Conservation (phyloP, 2,888 invertebrate species). For the Euplexia lucipara region DNA sequence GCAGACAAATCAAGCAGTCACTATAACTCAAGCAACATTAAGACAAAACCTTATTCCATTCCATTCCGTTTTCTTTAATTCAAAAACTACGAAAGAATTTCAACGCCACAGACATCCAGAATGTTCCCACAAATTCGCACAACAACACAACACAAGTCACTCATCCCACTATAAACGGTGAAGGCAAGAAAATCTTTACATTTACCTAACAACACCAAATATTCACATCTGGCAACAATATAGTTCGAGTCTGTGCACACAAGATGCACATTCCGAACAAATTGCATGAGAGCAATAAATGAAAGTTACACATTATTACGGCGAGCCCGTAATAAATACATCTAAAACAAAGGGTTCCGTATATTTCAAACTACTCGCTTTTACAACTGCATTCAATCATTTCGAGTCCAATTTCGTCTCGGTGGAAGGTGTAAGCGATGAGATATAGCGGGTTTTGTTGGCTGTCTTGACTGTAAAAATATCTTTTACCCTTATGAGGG, state of each 20-base stretch:
- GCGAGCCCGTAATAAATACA: slow-evolving; percentile 70
- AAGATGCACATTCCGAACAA: slow-evolving; percentile 52
- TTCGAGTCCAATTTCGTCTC: slow-evolving; percentile 86
- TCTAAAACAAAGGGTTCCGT: slow-evolving; percentile 77
- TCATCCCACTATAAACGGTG: slow-evolving; percentile 30
- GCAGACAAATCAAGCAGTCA: neutral
- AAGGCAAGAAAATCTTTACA: slow-evolving; percentile 40
- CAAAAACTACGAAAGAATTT: neutral
- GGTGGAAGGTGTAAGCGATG: slow-evolving; percentile 63
- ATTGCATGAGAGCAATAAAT: slow-evolving; percentile 61
- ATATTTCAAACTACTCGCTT: slow-evolving; percentile 83
- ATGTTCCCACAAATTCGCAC: slow-evolving; percentile 22
- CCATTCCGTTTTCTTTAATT: neutral
- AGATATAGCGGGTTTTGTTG: slow-evolving; percentile 59
- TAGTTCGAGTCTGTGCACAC: slow-evolving; percentile 23
- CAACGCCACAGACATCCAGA: slow-evolving; percentile 4
- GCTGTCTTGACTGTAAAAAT: neutral
- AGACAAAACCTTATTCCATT: neutral
- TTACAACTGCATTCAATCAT: slow-evolving; percentile 90
- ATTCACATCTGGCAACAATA: slow-evolving; percentile 48
- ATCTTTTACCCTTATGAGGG: too few relatives aligned
- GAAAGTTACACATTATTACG: slow-evolving; percentile 69
- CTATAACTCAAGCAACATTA: neutral
- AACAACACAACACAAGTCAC: slow-evolving; percentile 31
- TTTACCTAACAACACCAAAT: slow-evolving; percentile 44